Evolutionary conservation across 2,888 invertebrate genomes (phyloP), one percentile per base, ranked within the genome.

Genomic region (Cataglyphis rosenhaueri): DNA sequence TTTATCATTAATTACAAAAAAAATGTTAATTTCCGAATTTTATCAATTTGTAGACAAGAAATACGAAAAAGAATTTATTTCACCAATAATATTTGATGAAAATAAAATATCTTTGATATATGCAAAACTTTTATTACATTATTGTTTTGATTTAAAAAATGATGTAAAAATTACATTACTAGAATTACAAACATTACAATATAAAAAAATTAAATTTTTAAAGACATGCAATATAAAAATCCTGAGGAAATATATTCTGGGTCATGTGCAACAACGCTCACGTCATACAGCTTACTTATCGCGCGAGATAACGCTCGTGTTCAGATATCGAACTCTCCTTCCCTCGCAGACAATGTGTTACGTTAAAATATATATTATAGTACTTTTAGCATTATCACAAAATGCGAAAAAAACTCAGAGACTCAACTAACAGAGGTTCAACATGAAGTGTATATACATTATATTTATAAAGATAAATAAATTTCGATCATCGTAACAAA

Each of bases 271-370:
- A 9, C 21, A 25, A 25, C 59, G 25, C 21, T 18, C 21, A 38
- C 66, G 68, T 68, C 68, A 59, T 38, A 38, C 44, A 32, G 41
- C 57, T 35, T 35, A 59, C 78, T 79, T 79, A 79, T 79, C 78
- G 59, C 70, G 59, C 68, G 44, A 78, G 78, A 78, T 78, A 78
- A 78, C 59, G 68, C 52, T 10, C 59, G 18, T 10, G 41, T 35
- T 10, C 10, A 70, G 78, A 79, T 79, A 79, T 61, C 59, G 52
- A 32, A 25, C 9, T 78, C 68, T 68, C 68, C 68, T 75, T 74
- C 61, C 25, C 65, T 41, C 18, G 55, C 55, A 55, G 41, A 61
- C 59, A 79, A 70, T 68, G 29, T n/a, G 38, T 65, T 55, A 55
- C 25, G 18, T 66, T 57, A 29, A 8, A 62, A 8, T 12, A 4